Base-by-base conservation (phyloP, 2,797 vertebrate species). In the Lepus townsendii region DNA sequence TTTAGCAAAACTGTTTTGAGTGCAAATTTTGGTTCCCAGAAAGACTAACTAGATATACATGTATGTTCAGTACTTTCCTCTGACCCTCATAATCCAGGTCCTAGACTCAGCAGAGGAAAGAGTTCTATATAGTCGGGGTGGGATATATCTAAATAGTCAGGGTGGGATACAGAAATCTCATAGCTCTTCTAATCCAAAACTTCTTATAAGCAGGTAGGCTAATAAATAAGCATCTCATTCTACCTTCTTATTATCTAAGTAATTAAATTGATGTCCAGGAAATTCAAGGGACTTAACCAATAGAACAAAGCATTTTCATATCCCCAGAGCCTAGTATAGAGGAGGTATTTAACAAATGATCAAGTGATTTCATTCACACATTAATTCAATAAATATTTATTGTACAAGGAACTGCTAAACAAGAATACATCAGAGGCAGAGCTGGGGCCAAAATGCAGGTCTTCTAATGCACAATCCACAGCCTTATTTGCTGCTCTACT, bases 11-110 rank as follows among this genome's bases (percentile, higher is more conserved):
- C 52, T 62, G 32, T 63, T 88, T 52, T 84, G 35, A 85, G 16
- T 60, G 16, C 80, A 96, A 83, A 92, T 78, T 77, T 20, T 16
- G 57, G 65, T 54, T 72, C 47, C 54, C 52, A 42, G 38, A 71
- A 96, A 76, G 52, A 88, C 24, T 60, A 92, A 78, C 38, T 82
- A 95, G 69, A 78, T 27, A 62, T 35, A 60, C 24, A 42, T 84
- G 82, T 47, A 80, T 89, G 35, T 73, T 83, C 16, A n/a, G 14
- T 71, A 47, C 60, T 95, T 66, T 77, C n/a, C 47, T 83, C 60
- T 52, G 69, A 57, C 47, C 27, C 16, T 86, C 82, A 42, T 83
- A 75, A 86, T 62, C 68, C 30, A 35, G 11, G 68, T 80, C 50
- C 26, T 60, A 52, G 76, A 52, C 24, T 27, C 42, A 75, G 22